A percentile compares a stretch with the other conserved stretches of the same genome.
phyloP scores from a whole-genome alignment of 2,888 invertebrate genomes.

The Tenthredo livida region DNA sequence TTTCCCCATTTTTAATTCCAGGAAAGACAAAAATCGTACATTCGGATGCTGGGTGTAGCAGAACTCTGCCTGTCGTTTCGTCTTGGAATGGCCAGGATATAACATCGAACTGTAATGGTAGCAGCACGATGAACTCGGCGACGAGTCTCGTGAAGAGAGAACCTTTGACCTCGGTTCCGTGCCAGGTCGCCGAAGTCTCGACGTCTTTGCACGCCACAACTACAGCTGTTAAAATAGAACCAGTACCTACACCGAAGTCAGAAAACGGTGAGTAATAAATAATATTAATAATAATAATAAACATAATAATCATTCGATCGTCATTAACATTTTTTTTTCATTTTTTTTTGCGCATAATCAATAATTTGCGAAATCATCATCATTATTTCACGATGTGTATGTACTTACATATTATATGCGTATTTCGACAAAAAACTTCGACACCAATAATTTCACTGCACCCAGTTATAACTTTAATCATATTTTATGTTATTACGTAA shows the following conservation, averaged over 20 bases:
- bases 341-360: neutral
- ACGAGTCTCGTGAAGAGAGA: constrained; percentile 85
- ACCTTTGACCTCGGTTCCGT: constrained; percentile 80
- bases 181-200: constrained; percentile 83
- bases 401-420: too few relatives aligned
- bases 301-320: neutral
- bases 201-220: constrained; percentile 76
- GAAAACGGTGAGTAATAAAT: constrained; percentile 77
- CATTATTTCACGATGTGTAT: too few relatives aligned
- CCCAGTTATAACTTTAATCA: neutral
- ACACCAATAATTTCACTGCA: too few relatives aligned
- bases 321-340: neutral
- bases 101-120: constrained; percentile 61
- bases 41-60: constrained; percentile 84
- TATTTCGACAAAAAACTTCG: too few relatives aligned
- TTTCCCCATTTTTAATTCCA: constrained; percentile 54
- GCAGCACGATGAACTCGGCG: constrained; percentile 74
- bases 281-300: neutral
- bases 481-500: neutral
- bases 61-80: constrained; percentile 83
- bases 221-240: constrained; percentile 84
- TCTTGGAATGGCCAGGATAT: constrained; percentile 80
- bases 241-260: constrained; percentile 82
- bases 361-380: too few relatives aligned
- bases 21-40: constrained; percentile 74